Percentiles rank a stretch among this genome's conserved stretches.
Conservation (phyloP, 53 echinoderm and acorn worm genomes). For the Crossaster papposus region DNA sequence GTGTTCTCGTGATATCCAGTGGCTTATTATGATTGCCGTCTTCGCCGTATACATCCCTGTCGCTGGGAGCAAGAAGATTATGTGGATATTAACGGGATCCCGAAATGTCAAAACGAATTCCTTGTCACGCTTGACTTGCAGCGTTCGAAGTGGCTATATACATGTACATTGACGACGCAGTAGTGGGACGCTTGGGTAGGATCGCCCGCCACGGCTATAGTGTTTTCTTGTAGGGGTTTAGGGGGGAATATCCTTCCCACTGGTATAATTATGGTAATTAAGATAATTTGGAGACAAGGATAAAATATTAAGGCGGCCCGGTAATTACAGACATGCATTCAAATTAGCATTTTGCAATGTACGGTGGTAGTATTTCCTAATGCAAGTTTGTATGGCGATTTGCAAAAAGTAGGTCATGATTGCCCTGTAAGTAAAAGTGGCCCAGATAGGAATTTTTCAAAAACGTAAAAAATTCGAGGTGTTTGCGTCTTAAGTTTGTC, state of each 20-base stretch:
- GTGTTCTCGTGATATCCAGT: background rate
- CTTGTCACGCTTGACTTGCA: background rate
- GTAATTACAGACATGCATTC: too few relatives aligned
- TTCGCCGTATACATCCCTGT: background rate
- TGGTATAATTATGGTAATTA: too few relatives aligned
- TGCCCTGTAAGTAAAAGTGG: too few relatives aligned
- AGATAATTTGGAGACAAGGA: too few relatives aligned
- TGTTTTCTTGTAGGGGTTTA: background rate
- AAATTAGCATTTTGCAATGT: too few relatives aligned
- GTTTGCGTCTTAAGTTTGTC: too few relatives aligned
- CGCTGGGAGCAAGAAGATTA: slow-evolving; percentile 5
- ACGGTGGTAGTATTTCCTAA: too few relatives aligned
- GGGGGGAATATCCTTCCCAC: background rate
- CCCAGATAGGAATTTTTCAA: too few relatives aligned
- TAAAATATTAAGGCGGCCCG: too few relatives aligned
- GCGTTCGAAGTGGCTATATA: background rate
- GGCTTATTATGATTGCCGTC: background rate
- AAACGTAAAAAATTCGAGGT: too few relatives aligned
- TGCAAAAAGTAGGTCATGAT: too few relatives aligned
- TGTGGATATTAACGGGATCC: slow-evolving; percentile 14
- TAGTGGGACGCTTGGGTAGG: background rate
- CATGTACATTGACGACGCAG: background rate
- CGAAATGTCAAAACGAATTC: slow-evolving; percentile 10
- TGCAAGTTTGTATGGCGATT: too few relatives aligned
- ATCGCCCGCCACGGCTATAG: background rate